A percentile compares a stretch with the other conserved stretches of the same genome.
phyloP scores from a whole-genome alignment of 1,140 invertebrate genomes.

The Drosophila baimaii region DNA sequence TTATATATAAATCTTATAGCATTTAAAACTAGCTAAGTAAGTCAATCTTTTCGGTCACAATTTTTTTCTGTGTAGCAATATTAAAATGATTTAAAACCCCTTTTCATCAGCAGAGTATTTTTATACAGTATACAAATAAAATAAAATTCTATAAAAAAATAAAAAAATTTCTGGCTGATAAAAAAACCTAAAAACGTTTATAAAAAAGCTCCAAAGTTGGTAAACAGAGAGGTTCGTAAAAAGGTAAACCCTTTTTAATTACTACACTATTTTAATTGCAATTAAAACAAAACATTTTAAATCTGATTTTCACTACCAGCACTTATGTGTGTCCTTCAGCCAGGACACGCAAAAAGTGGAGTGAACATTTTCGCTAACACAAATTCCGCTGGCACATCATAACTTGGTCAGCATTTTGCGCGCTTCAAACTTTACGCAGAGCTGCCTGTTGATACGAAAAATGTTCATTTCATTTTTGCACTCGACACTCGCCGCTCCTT shows the following conservation, averaged over 20 bases:
- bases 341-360: slow-evolving; percentile 9
- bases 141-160: too few species aligned
- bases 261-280: background rate
- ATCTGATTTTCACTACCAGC: background rate
- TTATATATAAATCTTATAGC: background rate
- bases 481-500: too few species aligned
- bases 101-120: too few species aligned
- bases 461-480: slow-evolving; percentile 38
- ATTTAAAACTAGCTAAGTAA: background rate
- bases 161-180: too few species aligned
- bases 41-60: background rate
- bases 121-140: too few species aligned
- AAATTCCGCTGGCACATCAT: slow-evolving; percentile 33
- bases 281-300: slow-evolving; percentile 5
- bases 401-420: slow-evolving; percentile 28
- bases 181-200: background rate
- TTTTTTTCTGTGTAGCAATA: too few species aligned
- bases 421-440: slow-evolving; percentile 8
- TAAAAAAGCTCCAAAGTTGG: background rate
- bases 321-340: background rate
- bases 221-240: background rate
- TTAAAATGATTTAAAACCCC: too few species aligned
- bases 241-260: background rate
- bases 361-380: slow-evolving; percentile 10
- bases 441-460: slow-evolving; percentile 57